A percentile compares a stretch with the other conserved stretches of the same genome.
phyloP scores from a whole-genome alignment of 92 coral and sea anemone species.

The Parazoanthus swiftii region DNA sequence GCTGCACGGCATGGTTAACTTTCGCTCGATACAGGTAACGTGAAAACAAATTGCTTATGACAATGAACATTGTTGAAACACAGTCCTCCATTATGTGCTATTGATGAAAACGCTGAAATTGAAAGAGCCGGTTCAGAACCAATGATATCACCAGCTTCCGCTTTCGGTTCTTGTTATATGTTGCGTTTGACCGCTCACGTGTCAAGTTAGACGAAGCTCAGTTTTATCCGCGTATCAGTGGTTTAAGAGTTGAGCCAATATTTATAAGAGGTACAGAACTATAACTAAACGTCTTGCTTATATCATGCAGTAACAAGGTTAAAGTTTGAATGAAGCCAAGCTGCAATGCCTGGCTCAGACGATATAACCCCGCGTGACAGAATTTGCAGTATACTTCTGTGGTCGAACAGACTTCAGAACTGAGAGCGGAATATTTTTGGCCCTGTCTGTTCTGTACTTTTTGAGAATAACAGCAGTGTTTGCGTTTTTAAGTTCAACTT shows the following conservation, averaged over 20 bases:
- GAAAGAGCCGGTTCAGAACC: not conserved
- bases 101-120: not conserved
- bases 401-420: not conserved
- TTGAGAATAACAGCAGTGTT: not conserved
- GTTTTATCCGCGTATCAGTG: not conserved
- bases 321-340: not conserved
- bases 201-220: not conserved
- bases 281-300: too few relatives aligned
- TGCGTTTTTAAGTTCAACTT: too few relatives aligned
- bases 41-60: not conserved
- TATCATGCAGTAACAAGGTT: too few relatives aligned
- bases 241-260: not conserved
- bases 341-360: not conserved
- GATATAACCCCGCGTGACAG: constrained; percentile 12
- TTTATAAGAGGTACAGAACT: too few relatives aligned
- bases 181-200: not conserved
- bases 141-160: not conserved
- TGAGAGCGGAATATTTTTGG: not conserved
- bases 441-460: not conserved
- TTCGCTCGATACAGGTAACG: constrained; percentile 25
- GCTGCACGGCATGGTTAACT: constrained; percentile 20
- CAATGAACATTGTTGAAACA: not conserved
- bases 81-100: not conserved
- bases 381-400: not conserved
- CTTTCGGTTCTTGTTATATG: not conserved